Conservation (phyloP, 2,113 vertebrate species). For the Brachypteracias leptosomus region DNA sequence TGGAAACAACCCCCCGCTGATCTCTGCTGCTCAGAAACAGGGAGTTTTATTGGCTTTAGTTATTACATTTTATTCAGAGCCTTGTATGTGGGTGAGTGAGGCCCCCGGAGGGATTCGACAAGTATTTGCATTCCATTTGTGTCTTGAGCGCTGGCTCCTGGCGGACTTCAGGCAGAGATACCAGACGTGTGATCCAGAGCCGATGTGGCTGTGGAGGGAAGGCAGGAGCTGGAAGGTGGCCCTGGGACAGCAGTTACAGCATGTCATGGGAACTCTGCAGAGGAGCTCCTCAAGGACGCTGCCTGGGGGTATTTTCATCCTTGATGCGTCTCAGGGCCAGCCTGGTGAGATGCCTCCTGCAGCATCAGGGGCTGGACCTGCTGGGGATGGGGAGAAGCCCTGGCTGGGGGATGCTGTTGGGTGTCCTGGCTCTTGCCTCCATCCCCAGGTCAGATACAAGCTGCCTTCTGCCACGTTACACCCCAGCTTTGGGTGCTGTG, state of each 20-base stretch:
- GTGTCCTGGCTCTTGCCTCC: not conserved
- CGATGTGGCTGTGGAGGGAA: not conserved
- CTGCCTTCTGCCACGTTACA: not conserved
- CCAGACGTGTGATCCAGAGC: not conserved
- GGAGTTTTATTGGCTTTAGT: slow-evolving; percentile 68
- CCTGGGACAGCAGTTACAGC: not conserved
- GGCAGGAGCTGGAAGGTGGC: not conserved
- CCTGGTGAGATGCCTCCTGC: not conserved
- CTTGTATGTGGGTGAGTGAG: slow-evolving; percentile 55
- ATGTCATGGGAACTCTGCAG: not conserved
- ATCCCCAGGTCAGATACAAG: not conserved
- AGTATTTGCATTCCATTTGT: slow-evolving; percentile 56
- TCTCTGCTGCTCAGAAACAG: slow-evolving; percentile 54
- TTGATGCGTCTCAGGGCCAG: fast-evolving
- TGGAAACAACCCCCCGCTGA: slow-evolving; percentile 58
- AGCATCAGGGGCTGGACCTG: not conserved
- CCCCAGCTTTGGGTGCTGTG: not conserved
- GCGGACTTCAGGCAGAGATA: not conserved
- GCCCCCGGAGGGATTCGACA: slow-evolving; percentile 28
- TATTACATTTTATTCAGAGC: slow-evolving; percentile 66
- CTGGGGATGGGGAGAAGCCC: not conserved
- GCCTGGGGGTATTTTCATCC: not conserved
- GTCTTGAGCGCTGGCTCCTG: slow-evolving; percentile 42
- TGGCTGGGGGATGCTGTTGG: not conserved
- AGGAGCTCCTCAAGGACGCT: fast-evolving